Evolutionary conservation across 1,140 invertebrate genomes (phyloP).

Genomic region (Drosophila ironensis): DNA sequence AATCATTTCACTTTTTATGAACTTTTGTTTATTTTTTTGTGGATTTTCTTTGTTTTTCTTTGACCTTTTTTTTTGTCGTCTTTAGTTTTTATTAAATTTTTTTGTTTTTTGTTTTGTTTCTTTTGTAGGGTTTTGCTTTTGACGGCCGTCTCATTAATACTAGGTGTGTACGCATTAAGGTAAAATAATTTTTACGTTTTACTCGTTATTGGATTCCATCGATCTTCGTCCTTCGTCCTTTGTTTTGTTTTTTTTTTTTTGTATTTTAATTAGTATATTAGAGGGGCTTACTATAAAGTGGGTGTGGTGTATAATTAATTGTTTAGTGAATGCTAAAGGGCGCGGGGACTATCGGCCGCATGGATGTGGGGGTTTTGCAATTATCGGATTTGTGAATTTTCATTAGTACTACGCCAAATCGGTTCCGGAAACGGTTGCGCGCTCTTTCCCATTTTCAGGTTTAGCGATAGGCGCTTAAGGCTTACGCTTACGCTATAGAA

Average conservation of each 20-base stretch:
- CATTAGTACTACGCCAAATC: constrained; percentile 10
- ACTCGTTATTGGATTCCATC: constrained; percentile 31
- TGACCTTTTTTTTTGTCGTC: constrained; percentile 7
- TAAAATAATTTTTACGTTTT: constrained; percentile 64
- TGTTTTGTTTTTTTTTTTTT: too few species aligned
- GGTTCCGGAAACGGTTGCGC: constrained; percentile 6
- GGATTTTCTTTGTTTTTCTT: neutral
- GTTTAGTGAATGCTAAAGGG: constrained; percentile 23
- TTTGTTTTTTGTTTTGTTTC: constrained; percentile 2
- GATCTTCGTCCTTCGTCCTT: too few species aligned
- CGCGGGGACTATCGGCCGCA: neutral
- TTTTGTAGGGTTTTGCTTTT: constrained; percentile 23
- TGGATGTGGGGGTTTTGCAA: neutral
- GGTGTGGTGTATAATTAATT: constrained; percentile 20
- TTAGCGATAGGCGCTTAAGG: constrained; percentile 58
- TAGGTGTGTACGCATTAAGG: constrained; percentile 68
- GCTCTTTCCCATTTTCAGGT: neutral
- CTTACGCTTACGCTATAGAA: constrained; percentile 42
- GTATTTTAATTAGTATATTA: constrained; percentile 17
- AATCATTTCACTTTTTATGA: neutral
- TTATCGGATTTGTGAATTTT: neutral
- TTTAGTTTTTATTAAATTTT: constrained; percentile 9
- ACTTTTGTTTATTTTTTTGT: constrained; percentile 21
- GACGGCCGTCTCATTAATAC: constrained; percentile 50
- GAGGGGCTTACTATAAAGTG: constrained; percentile 49